A percentile compares a stretch with the other conserved stretches of the same genome.
phyloP scores from a whole-genome alignment of 1,140 invertebrate species.

The Sesamia nonagrioides region DNA sequence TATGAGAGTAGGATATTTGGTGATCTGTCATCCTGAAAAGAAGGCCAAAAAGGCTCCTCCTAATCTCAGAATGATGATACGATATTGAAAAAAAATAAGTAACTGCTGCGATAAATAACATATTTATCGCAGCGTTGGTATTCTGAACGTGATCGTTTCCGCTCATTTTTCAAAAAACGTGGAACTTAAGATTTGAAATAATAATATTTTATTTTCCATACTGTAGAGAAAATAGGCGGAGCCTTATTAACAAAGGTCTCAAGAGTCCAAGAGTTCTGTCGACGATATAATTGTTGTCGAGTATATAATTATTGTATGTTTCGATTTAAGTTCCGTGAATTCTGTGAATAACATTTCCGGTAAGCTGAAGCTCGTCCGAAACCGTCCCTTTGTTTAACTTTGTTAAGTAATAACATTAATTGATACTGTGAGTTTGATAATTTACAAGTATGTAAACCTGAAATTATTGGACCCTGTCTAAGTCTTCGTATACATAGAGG shows the following conservation, averaged over 20 bases:
- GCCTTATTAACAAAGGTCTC: not conserved
- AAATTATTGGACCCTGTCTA: not conserved
- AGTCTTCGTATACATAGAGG: not conserved
- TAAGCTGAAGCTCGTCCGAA: not conserved
- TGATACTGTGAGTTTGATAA: not conserved
- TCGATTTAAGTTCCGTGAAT: not conserved
- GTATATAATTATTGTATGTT: not conserved
- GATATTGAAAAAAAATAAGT: too few species aligned
- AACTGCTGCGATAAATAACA: too few species aligned
- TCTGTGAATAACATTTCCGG: not conserved
- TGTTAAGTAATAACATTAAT: conserved; percentile 9
- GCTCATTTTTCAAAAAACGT: too few species aligned
- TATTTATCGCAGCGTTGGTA: too few species aligned
- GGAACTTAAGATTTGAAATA: too few species aligned
- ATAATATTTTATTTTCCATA: too few species aligned
- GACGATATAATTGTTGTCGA: not conserved
- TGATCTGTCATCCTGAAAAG: too few species aligned
- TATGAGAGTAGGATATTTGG: too few species aligned
- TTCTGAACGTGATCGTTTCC: too few species aligned
- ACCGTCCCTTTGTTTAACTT: conserved; percentile 15
- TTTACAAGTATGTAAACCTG: not conserved
- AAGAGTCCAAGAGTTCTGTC: not conserved
- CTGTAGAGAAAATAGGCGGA: too few species aligned
- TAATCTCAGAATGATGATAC: too few species aligned
- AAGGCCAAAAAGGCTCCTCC: too few species aligned